These are phyloP conservation scores for Yoshiicerus persimilis DNA, from an alignment of 1,140 invertebrate genomes.

Conservation along the genomic window DNA sequence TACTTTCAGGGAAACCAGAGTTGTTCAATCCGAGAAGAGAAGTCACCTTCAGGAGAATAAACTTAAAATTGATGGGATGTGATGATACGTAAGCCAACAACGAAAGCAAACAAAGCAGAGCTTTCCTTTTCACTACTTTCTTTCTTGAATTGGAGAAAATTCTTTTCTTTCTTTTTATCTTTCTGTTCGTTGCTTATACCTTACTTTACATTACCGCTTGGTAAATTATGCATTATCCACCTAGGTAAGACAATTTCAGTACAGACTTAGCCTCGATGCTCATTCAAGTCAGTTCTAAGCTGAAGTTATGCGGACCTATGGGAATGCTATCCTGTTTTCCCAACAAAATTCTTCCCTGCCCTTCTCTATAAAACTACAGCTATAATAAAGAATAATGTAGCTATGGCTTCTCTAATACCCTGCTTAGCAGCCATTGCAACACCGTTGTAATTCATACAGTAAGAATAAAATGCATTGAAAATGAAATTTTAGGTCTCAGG, in stretches of 20 bases:
- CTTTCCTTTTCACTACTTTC: not conserved
- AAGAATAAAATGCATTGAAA: not conserved
- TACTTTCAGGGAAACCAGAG: not conserved
- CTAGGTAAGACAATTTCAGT: not conserved
- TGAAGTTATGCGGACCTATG: not conserved
- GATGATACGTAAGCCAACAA: not conserved
- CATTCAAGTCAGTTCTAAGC: not conserved
- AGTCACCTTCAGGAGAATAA: not conserved
- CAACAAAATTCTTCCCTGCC: not conserved
- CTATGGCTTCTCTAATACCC: not conserved
- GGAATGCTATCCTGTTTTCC: conserved; percentile 1
- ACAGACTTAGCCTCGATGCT: not conserved
- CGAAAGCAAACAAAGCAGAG: not conserved
- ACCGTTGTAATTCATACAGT: not conserved
- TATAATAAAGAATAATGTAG: conserved; percentile 2
- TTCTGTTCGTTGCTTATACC: not conserved
- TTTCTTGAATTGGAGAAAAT: not conserved
- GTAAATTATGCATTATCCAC: conserved; percentile 6
- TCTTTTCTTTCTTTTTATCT: not conserved
- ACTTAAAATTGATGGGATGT: not conserved
- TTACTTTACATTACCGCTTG: not conserved
- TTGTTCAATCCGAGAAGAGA: not conserved
- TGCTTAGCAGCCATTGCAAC: not conserved
- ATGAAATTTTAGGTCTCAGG: not conserved
- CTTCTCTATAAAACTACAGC: not conserved